These are phyloP conservation scores for Tipula lateralis DNA, from an alignment of 2,888 invertebrate genomes.

Conservation along the genomic window DNA sequence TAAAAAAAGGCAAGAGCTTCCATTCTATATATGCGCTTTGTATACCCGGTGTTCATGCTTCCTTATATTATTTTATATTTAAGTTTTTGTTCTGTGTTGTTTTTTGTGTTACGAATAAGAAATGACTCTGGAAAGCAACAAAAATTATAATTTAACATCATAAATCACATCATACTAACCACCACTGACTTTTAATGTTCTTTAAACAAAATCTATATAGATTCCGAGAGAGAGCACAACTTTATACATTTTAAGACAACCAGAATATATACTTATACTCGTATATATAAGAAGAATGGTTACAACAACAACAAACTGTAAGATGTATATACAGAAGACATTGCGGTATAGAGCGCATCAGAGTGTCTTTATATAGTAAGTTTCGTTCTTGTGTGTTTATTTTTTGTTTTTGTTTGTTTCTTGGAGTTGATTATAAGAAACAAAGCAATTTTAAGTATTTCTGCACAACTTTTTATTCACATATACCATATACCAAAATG, in stretches of 20 bases:
- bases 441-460: neutral
- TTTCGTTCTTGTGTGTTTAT: neutral
- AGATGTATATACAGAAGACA: neutral
- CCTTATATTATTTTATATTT: neutral
- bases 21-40: neutral
- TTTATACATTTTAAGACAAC: neutral
- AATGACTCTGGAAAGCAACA: neutral
- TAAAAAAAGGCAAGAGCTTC: neutral
- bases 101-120: neutral
- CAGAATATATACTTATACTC: neutral
- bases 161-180: neutral
- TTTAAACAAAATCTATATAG: constrained; percentile 3
- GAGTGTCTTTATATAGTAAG: neutral
- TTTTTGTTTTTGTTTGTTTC: neutral
- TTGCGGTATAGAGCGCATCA: neutral
- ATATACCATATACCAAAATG: neutral
- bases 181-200: neutral
- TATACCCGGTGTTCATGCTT: neutral
- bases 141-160: neutral
- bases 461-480: neutral
- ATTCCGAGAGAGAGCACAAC: neutral
- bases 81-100: neutral
- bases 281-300: neutral
- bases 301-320: neutral
- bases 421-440: neutral